These are phyloP conservation scores for Athene noctua DNA, from an alignment of 2,113 vertebrate genomes.

Conservation along the genomic window DNA sequence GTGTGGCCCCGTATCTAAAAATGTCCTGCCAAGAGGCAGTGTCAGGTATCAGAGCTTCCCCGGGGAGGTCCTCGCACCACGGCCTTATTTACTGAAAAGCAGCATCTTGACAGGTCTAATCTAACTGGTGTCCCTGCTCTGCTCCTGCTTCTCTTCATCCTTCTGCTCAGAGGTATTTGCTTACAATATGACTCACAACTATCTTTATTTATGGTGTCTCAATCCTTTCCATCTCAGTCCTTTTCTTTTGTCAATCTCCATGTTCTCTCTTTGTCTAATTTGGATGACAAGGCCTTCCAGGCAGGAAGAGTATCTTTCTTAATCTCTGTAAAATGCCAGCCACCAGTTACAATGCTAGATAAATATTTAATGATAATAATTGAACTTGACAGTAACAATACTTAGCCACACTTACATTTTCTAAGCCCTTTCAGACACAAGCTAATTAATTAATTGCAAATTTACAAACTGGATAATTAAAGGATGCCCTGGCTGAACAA, in stretches of 20 bases:
- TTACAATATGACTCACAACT: background rate
- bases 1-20: accelerated
- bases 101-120: background rate
- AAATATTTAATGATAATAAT: conserved; percentile 49
- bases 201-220: background rate
- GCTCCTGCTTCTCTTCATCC: background rate
- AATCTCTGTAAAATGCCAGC: conserved; percentile 7
- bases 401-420: conserved; percentile 15
- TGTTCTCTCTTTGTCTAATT: background rate
- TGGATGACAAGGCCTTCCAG: conserved; percentile 7
- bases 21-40: background rate
- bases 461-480: conserved; percentile 40
- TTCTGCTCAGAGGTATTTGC: background rate
- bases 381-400: background rate
- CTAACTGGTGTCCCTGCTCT: background rate
- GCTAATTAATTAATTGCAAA: conserved; percentile 58
- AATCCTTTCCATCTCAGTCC: background rate
- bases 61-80: background rate
- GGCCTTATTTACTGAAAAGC: background rate
- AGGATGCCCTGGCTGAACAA: background rate
- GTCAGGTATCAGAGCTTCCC: accelerated
- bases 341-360: background rate
- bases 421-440: conserved; percentile 13
- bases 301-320: conserved; percentile 12
- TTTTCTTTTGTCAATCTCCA: background rate